phyloP scores from a whole-genome alignment of 2,888 invertebrate species.

The Melanargia galathea region DNA sequence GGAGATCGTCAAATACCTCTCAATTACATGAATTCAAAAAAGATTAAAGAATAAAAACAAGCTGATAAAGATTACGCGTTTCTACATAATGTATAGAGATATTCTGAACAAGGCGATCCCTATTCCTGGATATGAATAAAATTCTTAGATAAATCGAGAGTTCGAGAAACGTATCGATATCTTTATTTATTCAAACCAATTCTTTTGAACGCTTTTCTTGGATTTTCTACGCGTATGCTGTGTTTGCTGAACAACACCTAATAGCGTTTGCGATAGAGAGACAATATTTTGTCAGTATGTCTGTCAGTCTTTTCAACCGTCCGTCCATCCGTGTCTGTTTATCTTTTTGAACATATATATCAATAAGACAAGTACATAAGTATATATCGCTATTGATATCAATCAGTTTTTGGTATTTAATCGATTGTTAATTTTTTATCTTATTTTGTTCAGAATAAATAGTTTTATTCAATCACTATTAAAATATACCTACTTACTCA shows the following conservation, averaged over 20 bases:
- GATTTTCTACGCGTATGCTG: slow-evolving; percentile 57
- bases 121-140: slow-evolving; percentile 74
- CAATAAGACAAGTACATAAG: no score
- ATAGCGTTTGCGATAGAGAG: no score
- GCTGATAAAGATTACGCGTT: slow-evolving; percentile 55
- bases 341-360: no score
- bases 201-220: slow-evolving; percentile 58
- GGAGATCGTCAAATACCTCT: background rate
- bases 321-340: no score
- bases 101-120: slow-evolving; percentile 63
- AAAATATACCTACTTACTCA: no score
- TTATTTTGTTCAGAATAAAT: no score
- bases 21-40: background rate
- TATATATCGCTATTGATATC: no score
- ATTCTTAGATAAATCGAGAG: slow-evolving; percentile 76
- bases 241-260: slow-evolving; percentile 63
- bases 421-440: no score
- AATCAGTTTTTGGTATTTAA: no score
- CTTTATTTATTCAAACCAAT: slow-evolving; percentile 79
- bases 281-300: no score
- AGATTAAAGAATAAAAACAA: slow-evolving; percentile 56
- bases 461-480: no score
- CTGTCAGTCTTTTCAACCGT: no score
- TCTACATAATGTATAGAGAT: slow-evolving; percentile 65
- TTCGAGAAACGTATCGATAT: slow-evolving; percentile 78